Evolutionary conservation across 2,113 vertebrate species (phyloP).

Genomic region (Sisor rabdophorus): DNA sequence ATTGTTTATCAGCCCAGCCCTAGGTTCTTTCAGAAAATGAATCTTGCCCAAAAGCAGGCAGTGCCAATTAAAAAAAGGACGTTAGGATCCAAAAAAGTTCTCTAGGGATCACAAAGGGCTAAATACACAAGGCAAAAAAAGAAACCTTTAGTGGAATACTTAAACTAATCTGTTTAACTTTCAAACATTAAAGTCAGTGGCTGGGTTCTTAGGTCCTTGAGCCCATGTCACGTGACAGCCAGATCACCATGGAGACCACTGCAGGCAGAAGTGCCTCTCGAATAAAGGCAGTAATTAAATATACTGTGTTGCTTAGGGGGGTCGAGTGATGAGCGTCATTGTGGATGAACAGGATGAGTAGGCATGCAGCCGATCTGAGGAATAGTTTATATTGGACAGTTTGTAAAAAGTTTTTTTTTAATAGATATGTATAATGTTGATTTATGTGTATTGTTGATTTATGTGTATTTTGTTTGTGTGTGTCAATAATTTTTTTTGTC

Average conservation of each 20-base stretch:
- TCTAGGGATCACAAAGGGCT: neutral
- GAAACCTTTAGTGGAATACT: neutral
- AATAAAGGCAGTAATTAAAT: conserved; percentile 35
- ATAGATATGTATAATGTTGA: neutral
- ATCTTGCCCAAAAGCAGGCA: neutral
- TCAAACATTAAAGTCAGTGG: neutral
- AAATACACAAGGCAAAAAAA: neutral
- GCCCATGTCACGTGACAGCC: conserved; percentile 14
- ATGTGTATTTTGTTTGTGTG: conserved; percentile 1
- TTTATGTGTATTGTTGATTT: neutral
- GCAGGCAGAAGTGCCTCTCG: conserved; percentile 32
- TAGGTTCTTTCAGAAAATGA: neutral
- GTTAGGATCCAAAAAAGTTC: neutral
- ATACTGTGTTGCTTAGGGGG: conserved; percentile 16
- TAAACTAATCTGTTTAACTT: no score
- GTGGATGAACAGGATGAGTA: neutral
- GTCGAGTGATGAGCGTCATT: conserved; percentile 12
- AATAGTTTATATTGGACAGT: neutral
- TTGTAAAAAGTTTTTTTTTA: neutral
- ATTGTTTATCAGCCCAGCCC: no score
- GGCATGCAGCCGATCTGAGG: neutral
- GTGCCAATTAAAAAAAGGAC: neutral
- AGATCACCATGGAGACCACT: conserved; percentile 29
- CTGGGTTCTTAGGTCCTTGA: neutral
- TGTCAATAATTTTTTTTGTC: neutral